Base-by-base conservation (phyloP, 2,888 invertebrate genomes). In the Macrophya annulata region DNA sequence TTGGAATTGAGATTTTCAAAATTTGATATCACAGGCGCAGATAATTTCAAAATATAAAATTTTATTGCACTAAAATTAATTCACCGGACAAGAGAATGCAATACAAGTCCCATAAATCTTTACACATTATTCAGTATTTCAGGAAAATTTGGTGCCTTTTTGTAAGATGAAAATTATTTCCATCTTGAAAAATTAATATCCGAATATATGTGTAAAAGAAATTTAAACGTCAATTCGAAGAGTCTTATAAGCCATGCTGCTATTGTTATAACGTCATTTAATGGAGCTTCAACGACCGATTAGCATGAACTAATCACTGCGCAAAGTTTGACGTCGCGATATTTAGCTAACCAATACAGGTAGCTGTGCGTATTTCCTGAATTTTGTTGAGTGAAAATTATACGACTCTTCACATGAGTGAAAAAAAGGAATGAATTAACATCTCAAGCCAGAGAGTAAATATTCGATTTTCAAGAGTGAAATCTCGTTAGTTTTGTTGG, bases 231-330 rank as follows among this genome's bases (percentile, higher is more conserved):
- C 40, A 25, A 74, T 68, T 68, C 72, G 10, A 1, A n/a, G 4
- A 45, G 6, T 21, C n/a, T 1, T 12, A 37, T 21, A 10, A 21
- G 12, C 10, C 72, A 45, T 45, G 21, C 72, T 74, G 45, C 72
- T 74, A 12, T 45, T 74, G 72, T 43, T 45, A n/a, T n/a, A n/a
- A 45, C 72, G 45, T 45, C 17, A 43, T 45, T 45, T n/a, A 74
- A 21, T 45, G 21, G 12, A 45, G 72, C 3, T 74, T 21, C 4
- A 74, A 21, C 43, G 45, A 74, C 72, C 72, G 9, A 45, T 45
- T 45, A 45, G n/a, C 21, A 74, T 45, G 45, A 74, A 74, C 72
- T 45, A 40, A 40, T 17, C 40, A 71, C 21, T 45, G 72, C n/a
- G 43, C 31, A 21, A 45, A 74, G 72, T 74, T 74, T 74, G 43